Percentiles rank a stretch among this genome's conserved stretches.
Evolutionary conservation across 2,113 vertebrate genomes (phyloP).

Genomic region (Stigmatopora argus): DNA sequence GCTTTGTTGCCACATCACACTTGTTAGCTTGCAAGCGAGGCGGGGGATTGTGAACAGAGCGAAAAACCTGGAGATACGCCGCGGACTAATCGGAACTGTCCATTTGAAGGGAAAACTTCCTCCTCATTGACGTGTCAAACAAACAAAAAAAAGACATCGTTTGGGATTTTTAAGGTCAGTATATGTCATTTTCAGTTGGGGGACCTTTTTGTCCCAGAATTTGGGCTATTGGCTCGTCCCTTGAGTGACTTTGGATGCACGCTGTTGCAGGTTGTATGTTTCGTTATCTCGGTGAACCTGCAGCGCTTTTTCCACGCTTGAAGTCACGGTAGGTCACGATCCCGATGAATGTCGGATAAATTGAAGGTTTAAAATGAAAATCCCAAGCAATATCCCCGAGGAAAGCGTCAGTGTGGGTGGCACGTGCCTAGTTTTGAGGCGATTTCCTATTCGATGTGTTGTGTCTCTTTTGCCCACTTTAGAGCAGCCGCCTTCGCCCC

Average conservation of each 20-base stretch:
- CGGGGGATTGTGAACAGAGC: conserved; percentile 43
- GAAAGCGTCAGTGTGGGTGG: conserved; percentile 12
- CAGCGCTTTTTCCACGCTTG: conserved; percentile 31
- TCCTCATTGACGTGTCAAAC: not conserved
- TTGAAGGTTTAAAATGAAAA: not conserved
- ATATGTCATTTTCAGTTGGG: not conserved
- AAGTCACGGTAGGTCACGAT: not conserved
- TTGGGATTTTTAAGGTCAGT: conserved; percentile 32
- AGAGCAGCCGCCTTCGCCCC: not conserved
- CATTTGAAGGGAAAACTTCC: conserved; percentile 20
- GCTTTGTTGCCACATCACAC: fast-evolving
- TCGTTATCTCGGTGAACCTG: conserved; percentile 35
- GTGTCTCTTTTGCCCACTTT: conserved; percentile 7
- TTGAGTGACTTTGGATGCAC: conserved; percentile 52
- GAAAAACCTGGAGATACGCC: conserved; percentile 14
- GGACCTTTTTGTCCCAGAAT: conserved; percentile 2
- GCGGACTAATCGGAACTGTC: conserved; percentile 12
- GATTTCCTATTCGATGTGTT: conserved; percentile 13
- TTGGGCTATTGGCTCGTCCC: conserved; percentile 32
- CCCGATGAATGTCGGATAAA: not conserved
- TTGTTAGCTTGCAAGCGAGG: conserved; percentile 25
- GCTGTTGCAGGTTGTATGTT: conserved; percentile 33
- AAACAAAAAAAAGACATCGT: not conserved
- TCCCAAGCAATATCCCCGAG: not conserved
- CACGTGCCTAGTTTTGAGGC: not conserved